Conservation (phyloP, 2,888 invertebrate genomes). For the Listrodromus nycthemerus region DNA sequence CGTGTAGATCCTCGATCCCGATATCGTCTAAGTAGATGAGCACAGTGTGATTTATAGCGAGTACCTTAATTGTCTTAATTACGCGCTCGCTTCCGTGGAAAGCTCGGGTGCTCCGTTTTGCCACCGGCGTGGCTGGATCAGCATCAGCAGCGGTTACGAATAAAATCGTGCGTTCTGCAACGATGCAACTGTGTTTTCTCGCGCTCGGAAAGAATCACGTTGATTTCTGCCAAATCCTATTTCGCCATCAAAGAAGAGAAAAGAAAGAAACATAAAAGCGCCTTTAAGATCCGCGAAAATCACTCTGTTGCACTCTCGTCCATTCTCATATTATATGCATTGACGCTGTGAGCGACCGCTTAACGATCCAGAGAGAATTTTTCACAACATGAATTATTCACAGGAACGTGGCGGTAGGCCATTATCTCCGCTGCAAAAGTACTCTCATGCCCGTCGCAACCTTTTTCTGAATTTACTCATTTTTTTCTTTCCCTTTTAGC, state of each 20-base stretch:
- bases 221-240: not conserved
- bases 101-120: conserved; percentile 71
- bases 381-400: conserved; percentile 72
- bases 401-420: conserved; percentile 69
- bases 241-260: not conserved
- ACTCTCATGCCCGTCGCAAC: conserved; percentile 68
- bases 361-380: conserved; percentile 71
- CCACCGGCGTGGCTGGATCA: conserved; percentile 47
- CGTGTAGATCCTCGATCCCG: conserved; percentile 79
- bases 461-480: conserved; percentile 62
- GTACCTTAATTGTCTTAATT: conserved; percentile 83
- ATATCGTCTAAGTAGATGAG: conserved; percentile 80
- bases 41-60: conserved; percentile 80
- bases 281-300: not conserved
- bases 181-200: conserved; percentile 18
- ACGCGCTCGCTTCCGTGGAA: conserved; percentile 81
- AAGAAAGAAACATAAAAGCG: not conserved
- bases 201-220: not conserved
- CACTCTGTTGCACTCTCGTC: not conserved
- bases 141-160: conserved; percentile 1
- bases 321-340: conserved; percentile 58
- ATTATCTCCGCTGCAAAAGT: conserved; percentile 68
- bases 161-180: conserved; percentile 13
- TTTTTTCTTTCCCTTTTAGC: conserved; percentile 43
- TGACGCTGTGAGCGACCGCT: conserved; percentile 62